Conservation (phyloP, 2,113 vertebrate genomes). For the Tragelaphus strepsiceros region DNA sequence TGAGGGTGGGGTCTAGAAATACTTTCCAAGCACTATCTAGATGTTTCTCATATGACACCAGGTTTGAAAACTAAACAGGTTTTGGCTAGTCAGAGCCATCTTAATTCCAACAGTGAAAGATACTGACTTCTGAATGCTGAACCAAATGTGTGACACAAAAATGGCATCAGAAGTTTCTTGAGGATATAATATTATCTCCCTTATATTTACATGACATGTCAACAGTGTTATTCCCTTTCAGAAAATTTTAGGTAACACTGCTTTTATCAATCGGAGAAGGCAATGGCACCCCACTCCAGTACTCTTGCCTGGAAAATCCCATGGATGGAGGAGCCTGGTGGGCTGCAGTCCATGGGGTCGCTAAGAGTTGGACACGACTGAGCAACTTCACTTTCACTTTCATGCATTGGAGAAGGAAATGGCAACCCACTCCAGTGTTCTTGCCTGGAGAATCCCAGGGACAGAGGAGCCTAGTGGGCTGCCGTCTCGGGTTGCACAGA, state of each 20-base stretch:
- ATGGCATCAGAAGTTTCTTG: neutral
- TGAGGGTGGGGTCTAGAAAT: neutral
- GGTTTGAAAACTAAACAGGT: neutral
- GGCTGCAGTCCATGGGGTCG: too few relatives aligned
- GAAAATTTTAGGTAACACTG: conserved; percentile 13
- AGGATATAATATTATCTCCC: neutral
- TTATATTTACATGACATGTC: neutral
- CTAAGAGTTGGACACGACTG: too few relatives aligned
- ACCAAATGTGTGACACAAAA: neutral
- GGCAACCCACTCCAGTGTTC: too few relatives aligned
- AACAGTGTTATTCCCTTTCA: neutral
- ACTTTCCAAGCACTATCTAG: neutral
- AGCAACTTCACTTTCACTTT: too few relatives aligned
- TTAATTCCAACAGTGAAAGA: neutral
- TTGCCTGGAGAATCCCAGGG: too few relatives aligned
- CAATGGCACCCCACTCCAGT: too few relatives aligned
- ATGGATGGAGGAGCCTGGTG: too few relatives aligned
- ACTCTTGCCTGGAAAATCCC: too few relatives aligned
- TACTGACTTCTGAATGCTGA: neutral
- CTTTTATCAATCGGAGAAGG: neutral
- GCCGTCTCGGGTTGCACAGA: too few relatives aligned
- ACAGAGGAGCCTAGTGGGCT: too few relatives aligned
- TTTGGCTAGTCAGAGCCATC: neutral
- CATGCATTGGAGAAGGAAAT: too few relatives aligned
- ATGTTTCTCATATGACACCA: neutral